Conservation (phyloP, 37 sponge, comb jelly and placozoan genomes). For the Crambe crambe region DNA sequence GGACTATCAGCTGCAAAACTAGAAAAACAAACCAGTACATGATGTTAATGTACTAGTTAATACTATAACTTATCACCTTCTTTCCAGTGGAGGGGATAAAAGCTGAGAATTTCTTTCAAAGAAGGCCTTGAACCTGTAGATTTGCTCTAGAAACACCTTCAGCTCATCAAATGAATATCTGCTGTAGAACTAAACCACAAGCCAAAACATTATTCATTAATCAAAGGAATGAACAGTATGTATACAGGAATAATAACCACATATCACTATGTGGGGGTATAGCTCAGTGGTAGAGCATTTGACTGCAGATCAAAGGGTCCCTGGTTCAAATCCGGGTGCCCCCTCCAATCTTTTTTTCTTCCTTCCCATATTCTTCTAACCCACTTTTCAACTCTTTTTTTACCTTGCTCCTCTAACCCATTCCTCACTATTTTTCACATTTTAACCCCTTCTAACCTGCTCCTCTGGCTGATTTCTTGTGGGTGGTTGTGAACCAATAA, state of each 20-base stretch:
- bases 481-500: slow-evolving; percentile 15
- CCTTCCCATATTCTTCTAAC: slow-evolving; percentile 10
- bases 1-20: neutral
- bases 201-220: neutral
- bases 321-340: slow-evolving; percentile 97
- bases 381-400: neutral
- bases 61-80: no score
- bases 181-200: slow-evolving; percentile 59
- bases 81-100: slow-evolving; percentile 8
- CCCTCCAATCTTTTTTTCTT: slow-evolving; percentile 77
- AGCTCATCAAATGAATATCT: slow-evolving; percentile 48
- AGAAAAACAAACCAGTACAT: no score
- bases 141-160: slow-evolving; percentile 67
- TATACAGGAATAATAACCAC: slow-evolving; percentile 3
- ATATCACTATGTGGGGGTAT: no score
- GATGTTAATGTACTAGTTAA: no score
- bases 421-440: neutral
- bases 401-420: neutral
- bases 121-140: slow-evolving; percentile 71
- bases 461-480: slow-evolving; percentile 28
- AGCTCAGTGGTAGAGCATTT: slow-evolving; percentile 99
- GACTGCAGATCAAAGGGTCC: slow-evolving; percentile 99
- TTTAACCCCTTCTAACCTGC: slow-evolving; percentile 1
- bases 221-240: neutral
- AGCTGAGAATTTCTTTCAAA: slow-evolving; percentile 82